Evolutionary conservation across 2,113 vertebrate genomes (phyloP).

Genomic region (Acanthisitta chloris): DNA sequence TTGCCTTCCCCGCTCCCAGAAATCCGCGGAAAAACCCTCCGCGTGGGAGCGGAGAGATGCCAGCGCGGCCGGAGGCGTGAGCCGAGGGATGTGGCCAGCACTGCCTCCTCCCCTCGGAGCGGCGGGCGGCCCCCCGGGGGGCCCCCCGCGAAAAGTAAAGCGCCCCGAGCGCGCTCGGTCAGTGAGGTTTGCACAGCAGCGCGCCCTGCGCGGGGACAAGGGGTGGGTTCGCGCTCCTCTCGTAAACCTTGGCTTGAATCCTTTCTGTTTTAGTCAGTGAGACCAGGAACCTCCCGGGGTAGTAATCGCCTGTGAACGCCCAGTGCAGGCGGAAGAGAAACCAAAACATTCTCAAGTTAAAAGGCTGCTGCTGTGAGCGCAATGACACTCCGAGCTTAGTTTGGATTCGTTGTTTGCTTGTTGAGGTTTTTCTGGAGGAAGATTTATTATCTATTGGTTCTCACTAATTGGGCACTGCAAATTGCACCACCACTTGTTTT

Average conservation of each 20-base stretch:
- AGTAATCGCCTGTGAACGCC: background rate
- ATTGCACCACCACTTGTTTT: rapidly evolving
- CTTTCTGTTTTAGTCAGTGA: too few species aligned
- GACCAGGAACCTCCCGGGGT: background rate
- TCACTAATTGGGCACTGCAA: background rate
- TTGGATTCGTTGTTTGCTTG: background rate
- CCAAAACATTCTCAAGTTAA: background rate
- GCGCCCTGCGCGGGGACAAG: background rate
- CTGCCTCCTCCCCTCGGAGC: background rate
- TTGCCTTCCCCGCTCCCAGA: too few species aligned
- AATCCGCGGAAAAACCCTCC: background rate
- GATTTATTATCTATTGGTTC: background rate
- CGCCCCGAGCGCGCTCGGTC: rapidly evolving
- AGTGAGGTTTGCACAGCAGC: rapidly evolving
- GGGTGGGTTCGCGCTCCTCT: too few species aligned
- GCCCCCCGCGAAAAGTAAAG: background rate
- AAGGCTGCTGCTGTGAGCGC: background rate
- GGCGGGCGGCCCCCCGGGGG: background rate
- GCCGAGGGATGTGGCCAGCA: background rate
- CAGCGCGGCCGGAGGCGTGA: background rate
- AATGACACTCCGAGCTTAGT: rapidly evolving
- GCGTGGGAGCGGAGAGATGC: background rate
- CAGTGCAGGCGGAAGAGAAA: background rate
- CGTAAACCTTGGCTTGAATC: background rate
- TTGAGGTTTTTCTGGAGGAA: background rate